A percentile compares a stretch with the other conserved stretches of the same genome.
Evolutionary conservation across 2,113 vertebrate genomes (phyloP).

Genomic region (Pardalotus punctatus): DNA sequence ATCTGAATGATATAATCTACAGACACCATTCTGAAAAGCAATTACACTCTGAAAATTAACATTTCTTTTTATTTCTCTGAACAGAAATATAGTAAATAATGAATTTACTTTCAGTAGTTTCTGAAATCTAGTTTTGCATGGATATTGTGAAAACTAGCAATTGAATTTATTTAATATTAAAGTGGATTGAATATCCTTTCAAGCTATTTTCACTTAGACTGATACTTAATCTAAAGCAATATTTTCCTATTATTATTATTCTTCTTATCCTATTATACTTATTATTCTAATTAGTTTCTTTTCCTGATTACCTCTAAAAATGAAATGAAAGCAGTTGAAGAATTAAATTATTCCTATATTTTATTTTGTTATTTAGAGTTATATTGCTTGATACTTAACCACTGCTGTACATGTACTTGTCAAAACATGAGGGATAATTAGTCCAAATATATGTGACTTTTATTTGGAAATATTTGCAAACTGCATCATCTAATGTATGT

Average conservation of each 20-base stretch:
- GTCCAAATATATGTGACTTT: conserved; percentile 38
- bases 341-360: conserved; percentile 15
- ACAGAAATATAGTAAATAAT: neutral
- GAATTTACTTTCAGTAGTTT: neutral
- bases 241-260: too few species aligned
- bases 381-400: conserved; percentile 10
- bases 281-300: neutral
- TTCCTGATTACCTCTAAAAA: neutral
- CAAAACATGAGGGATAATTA: conserved; percentile 69
- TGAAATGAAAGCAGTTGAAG: neutral
- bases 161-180: neutral
- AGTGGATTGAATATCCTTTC: neutral
- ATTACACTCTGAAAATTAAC: neutral
- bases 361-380: conserved; percentile 41
- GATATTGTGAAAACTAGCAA: neutral
- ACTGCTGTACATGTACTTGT: conserved; percentile 12
- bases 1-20: neutral
- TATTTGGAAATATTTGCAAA: conserved; percentile 49
- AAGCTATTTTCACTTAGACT: neutral
- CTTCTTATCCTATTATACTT: too few species aligned
- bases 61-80: neutral
- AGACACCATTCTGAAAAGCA: neutral
- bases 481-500: neutral
- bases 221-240: neutral
- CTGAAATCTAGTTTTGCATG: neutral